phyloP scores from a whole-genome alignment of 2,888 invertebrate species.

The Chrysotoxum bicinctum region DNA sequence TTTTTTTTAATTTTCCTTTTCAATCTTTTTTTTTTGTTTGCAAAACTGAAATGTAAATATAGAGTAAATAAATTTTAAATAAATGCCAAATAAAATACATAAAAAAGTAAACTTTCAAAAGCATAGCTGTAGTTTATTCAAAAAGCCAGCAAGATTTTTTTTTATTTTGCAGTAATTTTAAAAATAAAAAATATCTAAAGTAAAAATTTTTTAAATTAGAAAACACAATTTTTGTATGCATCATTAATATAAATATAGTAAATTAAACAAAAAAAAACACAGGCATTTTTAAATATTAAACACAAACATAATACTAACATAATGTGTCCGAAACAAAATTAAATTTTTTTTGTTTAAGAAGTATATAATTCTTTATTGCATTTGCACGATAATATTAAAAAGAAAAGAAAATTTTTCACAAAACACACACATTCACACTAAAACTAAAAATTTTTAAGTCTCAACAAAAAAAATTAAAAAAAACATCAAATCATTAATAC shows the following conservation, averaged over 20 bases:
- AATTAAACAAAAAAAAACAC: conserved; percentile 25
- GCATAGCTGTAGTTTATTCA: conserved; percentile 62
- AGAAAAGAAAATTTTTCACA: conserved; percentile 44
- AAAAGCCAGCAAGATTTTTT: conserved; percentile 62
- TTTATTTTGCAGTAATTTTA: conserved; percentile 62
- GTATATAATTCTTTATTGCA: conserved; percentile 63
- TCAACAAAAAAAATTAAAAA: conserved; percentile 16
- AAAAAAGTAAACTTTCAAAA: conserved; percentile 53
- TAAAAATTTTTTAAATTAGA: conserved; percentile 46
- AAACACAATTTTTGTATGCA: conserved; percentile 70
- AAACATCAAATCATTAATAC: conserved; percentile 42
- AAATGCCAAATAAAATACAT: conserved; percentile 53
- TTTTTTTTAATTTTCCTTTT: conserved; percentile 37
- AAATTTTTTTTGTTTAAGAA: conserved; percentile 59
- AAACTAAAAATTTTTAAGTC: conserved; percentile 38
- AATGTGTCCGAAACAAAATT: conserved; percentile 47
- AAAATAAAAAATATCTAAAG: conserved; percentile 38
- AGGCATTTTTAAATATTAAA: not conserved
- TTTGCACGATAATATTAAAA: conserved; percentile 63
- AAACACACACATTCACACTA: conserved; percentile 43
- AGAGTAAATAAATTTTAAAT: conserved; percentile 66
- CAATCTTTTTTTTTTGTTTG: conserved; percentile 40
- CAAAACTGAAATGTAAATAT: conserved; percentile 67
- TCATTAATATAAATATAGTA: conserved; percentile 66
- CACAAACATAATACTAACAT: conserved; percentile 23